Base-by-base conservation (phyloP, 1,140 invertebrate species). In the Amphibalanus amphitrite region DNA sequence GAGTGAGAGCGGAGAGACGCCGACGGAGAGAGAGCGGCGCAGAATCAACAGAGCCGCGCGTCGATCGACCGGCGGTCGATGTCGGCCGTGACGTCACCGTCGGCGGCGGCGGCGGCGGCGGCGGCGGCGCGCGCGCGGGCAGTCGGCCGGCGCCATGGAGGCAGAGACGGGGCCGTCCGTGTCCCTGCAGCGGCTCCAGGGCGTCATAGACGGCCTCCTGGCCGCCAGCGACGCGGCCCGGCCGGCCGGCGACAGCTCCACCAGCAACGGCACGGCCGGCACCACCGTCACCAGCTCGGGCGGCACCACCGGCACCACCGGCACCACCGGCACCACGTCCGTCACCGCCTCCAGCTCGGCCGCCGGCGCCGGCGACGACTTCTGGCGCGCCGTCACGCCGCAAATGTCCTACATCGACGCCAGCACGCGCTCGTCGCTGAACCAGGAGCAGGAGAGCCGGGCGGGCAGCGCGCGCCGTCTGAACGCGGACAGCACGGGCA, bases 391-490 rank as follows among this genome's bases (percentile, higher is more conserved):
- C 69, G 76, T 79, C 23, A 76, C 76, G 3, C 77, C 77, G 29
- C 77, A 78, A 71, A 75, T 78, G 28, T 73, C 76, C 30, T 79
- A 77, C 73, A 79, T 79, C 69, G 78, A 79, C 71, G 76, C 76
- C 33, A 74, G 73, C 28, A 73, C 74, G 28, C 69, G 75, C 29
- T 70, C 71, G 67, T 71, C 74, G 71, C 30, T 71, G 69, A 69
- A 71, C 72, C 38, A 70, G 72, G 64, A 75, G 73, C 33, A 70
- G 38, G 69, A 71, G 69, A 70, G 72, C 64, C 67, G 33, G 28
- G 67, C 30, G 29, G 71, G 71, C 38, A 75, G 69, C 47, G 75
- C 72, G 1, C 71, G 72, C 1, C 73, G 71, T 38, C 70, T 73
- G 40, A 72, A 72, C 25, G 71, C 72, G 68, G 71, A 72, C 59